These are phyloP conservation scores for Pantala flavescens DNA, from an alignment of 1,140 invertebrate species.

Conservation along the genomic window DNA sequence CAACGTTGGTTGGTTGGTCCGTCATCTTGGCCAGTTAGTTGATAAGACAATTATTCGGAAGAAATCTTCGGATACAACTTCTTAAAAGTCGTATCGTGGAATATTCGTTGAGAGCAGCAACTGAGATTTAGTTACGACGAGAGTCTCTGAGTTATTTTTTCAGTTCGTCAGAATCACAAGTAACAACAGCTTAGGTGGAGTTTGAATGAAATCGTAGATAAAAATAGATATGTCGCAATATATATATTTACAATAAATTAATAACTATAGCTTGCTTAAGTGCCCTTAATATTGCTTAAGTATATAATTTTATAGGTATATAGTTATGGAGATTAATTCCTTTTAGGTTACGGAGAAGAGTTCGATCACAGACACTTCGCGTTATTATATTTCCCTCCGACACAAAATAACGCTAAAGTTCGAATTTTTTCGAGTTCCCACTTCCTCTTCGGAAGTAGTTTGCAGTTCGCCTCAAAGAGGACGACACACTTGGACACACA, in stretches of 20 bases:
- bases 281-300: not conserved
- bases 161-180: not conserved
- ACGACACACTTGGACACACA: not conserved
- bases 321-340: not conserved
- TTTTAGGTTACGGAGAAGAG: not conserved
- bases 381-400: not conserved
- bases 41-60: too few relatives aligned
- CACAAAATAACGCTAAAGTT: too few relatives aligned
- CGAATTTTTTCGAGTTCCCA: not conserved
- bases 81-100: too few relatives aligned
- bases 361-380: not conserved
- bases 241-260: not conserved
- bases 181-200: not conserved
- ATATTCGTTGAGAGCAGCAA: not conserved
- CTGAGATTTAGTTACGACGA: not conserved
- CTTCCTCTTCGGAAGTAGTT: not conserved
- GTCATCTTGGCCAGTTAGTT: not conserved
- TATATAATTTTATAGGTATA: not conserved
- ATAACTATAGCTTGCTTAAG: not conserved
- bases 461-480: not conserved
- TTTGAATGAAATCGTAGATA: not conserved
- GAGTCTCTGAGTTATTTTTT: not conserved
- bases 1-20: not conserved
- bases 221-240: constrained; percentile 1
- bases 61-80: too few relatives aligned